Evolutionary conservation across 2,797 vertebrate species (phyloP).

Genomic region (Petrocephalus schoutedeni): DNA sequence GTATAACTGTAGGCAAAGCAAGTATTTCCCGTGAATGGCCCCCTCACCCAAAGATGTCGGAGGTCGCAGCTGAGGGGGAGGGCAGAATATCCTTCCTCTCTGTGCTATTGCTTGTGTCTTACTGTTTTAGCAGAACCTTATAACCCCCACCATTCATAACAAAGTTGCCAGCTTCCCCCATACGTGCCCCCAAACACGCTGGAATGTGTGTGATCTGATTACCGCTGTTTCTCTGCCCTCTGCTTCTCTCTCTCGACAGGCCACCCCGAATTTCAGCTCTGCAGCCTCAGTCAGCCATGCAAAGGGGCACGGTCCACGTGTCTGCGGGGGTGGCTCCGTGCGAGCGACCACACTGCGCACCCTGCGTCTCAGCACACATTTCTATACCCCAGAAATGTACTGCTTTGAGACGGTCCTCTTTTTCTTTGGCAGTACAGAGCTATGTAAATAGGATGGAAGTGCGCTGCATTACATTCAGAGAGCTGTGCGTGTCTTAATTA

Average conservation of each 20-base stretch:
- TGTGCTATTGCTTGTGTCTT: neutral
- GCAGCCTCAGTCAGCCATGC: neutral
- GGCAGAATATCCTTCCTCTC: neutral
- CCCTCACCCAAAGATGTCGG: neutral
- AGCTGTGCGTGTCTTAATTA: neutral
- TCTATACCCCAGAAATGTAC: conserved; percentile 16
- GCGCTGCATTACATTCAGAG: neutral
- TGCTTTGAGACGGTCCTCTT: neutral
- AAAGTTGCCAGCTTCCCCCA: neutral
- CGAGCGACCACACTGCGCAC: neutral
- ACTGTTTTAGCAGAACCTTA: neutral
- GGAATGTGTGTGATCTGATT: neutral
- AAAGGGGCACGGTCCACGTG: neutral
- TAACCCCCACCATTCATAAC: neutral
- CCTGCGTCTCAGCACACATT: neutral
- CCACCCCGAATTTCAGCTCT: neutral
- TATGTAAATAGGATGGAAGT: conserved; percentile 13
- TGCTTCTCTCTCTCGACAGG: neutral
- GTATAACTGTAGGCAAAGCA: neutral
- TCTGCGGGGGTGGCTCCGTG: neutral
- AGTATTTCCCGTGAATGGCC: neutral
- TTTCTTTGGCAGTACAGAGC: neutral
- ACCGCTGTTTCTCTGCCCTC: neutral
- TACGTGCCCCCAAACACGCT: neutral
- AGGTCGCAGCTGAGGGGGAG: neutral